Base-by-base conservation (phyloP, 2,113 vertebrate species). In the Melanostigma gelatinosum region DNA sequence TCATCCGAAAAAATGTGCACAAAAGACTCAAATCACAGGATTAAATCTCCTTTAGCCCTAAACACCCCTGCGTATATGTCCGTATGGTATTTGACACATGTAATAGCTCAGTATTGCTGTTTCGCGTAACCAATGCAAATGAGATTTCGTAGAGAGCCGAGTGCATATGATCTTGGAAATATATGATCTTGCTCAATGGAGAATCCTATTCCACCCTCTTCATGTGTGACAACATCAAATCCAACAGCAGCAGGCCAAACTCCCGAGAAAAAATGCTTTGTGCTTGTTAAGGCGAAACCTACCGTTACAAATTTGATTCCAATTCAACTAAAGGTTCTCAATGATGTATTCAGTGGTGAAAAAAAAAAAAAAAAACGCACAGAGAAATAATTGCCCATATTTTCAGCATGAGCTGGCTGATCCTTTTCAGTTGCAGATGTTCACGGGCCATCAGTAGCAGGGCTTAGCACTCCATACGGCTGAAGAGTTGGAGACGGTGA, bases 361-460 rank as follows among this genome's bases (percentile, higher is more conserved):
- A 9, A 62, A 20, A 20, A 36, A 20, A 13, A 24, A n/a, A 13
- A 2, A n/a, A 24, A 29, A 32, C 7, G 44, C 24, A 67, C 42
- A 22, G 16, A 22, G 42, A 67, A 46, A 86, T 84, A 74, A 89
- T 64, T 20, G 64, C 44, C 16, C 8, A 62, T 60, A 82, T 86
- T 88, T 90, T 87, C 79, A 69, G 83, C 77, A 38, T 85, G 83
- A 87, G 79, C 36, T 87, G 82, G 63, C 71, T 85, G 82, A 83
- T 85, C 68, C 71, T 62, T 75, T 70, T 70, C 75, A 72, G 79
- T 57, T 36, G 67, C 73, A 77, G 85, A 78, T 55, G 29, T 62
- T 90, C 79, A 76, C 62, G 74, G 40, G 27, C 75, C 55, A 75
- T 91, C 82, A 72, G 60, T 60, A 16, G 57, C 42, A n/a, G 60